Evolutionary conservation across 2,797 vertebrate genomes (phyloP), one percentile per base, ranked within the genome.

Genomic region (Fundulus diaphanus): DNA sequence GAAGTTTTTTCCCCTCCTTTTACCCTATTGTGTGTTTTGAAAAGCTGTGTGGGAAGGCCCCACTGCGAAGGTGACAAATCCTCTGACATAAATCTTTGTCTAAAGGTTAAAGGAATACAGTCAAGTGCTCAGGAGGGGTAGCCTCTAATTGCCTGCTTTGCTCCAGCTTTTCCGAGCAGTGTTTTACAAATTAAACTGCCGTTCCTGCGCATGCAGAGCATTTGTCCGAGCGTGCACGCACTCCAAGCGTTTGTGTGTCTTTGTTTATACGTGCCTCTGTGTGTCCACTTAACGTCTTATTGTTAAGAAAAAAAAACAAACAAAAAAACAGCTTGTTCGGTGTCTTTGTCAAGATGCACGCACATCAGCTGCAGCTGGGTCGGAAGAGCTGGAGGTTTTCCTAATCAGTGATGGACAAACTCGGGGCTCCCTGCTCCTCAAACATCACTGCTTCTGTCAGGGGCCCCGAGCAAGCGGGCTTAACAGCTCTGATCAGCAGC

Each of bases 1-100:
- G 75, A 85, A 89, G 90, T 91, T 90, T 90, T 42, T 40, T 9
- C 35, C 9, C 8, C 61, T 70, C 78, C 81, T 77, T 72, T 80
- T 78, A 66, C 87, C 90, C 94, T 78, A 91, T 94, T 93, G 94
- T 95, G 93, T 94, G 87, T 94, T 92, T 89, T 93, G 89, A 93
- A 93, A 96, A 93, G 93, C 92, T 81, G 88, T 91, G 93, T 89
- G 87, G 83, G 87, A 93, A 92, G 91, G 92, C 90, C 94, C 94
- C 92, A 92, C 92, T 93, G 94, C 87, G 89, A 94, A 95, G 93
- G 93, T 95, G 95, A 95, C 95, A 96, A 95, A 95, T 95, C 94
- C 92, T 95, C 93, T 94, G 92, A 95, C 93, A 94, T 91, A 94
- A 95, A 95, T 92, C 90, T 91, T 92, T 94, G 93, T 93, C 90